Evolutionary conservation across 2,113 vertebrate genomes (phyloP).

Genomic region (Reinhardtius hippoglossoides): DNA sequence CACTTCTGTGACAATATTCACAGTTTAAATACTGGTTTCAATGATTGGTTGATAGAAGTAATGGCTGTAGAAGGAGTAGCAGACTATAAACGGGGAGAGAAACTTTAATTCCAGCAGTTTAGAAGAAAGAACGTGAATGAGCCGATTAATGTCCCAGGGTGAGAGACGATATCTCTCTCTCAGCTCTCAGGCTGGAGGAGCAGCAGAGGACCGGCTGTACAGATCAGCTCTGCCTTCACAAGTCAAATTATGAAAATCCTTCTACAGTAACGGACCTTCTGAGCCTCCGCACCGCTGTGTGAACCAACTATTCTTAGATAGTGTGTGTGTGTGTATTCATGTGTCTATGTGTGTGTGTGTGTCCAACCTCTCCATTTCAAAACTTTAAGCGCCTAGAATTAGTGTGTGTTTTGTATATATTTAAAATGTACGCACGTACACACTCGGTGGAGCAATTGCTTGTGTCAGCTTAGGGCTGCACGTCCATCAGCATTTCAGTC

Average conservation of each 20-base stretch:
- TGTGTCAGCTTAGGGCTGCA: slow-evolving; percentile 62
- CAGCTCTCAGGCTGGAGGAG: slow-evolving; percentile 37
- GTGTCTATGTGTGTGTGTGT: background rate
- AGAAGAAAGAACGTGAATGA: slow-evolving; percentile 48
- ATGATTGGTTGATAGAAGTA: slow-evolving; percentile 8
- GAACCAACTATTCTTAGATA: slow-evolving; percentile 53
- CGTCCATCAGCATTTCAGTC: slow-evolving; percentile 65
- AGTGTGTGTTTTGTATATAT: slow-evolving; percentile 29
- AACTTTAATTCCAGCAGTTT: slow-evolving; percentile 44
- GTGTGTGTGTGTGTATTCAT: slow-evolving; percentile 12
- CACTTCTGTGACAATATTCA: slow-evolving; percentile 14
- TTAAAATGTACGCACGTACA: slow-evolving; percentile 3
- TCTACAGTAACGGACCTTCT: slow-evolving; percentile 54
- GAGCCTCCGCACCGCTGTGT: slow-evolving; percentile 30
- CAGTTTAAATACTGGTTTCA: background rate
- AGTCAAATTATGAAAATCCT: slow-evolving; percentile 63
- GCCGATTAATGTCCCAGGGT: slow-evolving; percentile 47
- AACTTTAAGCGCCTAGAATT: slow-evolving; percentile 58
- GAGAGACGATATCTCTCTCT: slow-evolving; percentile 27
- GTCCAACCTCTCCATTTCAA: slow-evolving; percentile 19
- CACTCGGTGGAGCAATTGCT: slow-evolving; percentile 45
- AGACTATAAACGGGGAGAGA: slow-evolving; percentile 9
- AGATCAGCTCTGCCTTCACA: slow-evolving; percentile 59
- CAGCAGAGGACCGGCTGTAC: slow-evolving; percentile 39
- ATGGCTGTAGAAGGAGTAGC: background rate